Evolutionary conservation across 1,140 invertebrate genomes (phyloP).

Genomic region (Apocrypta bakeri): DNA sequence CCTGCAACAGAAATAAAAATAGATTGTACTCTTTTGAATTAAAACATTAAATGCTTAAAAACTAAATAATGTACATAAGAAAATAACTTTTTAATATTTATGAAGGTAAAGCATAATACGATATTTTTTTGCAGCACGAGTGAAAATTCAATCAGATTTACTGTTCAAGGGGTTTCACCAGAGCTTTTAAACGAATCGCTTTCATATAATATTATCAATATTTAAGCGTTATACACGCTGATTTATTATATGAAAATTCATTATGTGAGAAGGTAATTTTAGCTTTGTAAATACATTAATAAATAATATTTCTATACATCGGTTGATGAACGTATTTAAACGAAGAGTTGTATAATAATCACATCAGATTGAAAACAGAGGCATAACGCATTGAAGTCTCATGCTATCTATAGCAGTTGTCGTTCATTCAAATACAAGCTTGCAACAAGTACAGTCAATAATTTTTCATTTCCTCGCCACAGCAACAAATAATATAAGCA

Average conservation of each 20-base stretch:
- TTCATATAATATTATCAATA: too few relatives aligned
- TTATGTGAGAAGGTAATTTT: too few relatives aligned
- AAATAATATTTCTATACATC: too few relatives aligned
- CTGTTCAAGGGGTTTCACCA: not conserved
- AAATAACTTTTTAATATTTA: not conserved
- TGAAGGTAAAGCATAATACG: not conserved
- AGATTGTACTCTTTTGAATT: too few relatives aligned
- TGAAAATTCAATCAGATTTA: not conserved
- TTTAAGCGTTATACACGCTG: too few relatives aligned
- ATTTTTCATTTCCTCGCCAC: not conserved
- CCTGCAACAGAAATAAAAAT: too few relatives aligned
- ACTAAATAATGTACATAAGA: too few relatives aligned
- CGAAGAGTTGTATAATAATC: not conserved
- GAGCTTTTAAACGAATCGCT: too few relatives aligned
- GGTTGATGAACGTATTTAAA: not conserved
- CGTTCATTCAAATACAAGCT: not conserved
- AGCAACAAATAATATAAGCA: not conserved
- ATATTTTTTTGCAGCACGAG: not conserved
- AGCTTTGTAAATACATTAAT: too few relatives aligned
- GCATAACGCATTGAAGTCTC: not conserved
- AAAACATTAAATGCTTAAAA: too few relatives aligned
- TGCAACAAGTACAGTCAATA: not conserved
- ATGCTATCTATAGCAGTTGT: not conserved
- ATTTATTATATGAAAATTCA: too few relatives aligned
- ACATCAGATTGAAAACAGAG: not conserved